Evolutionary conservation across 2,888 invertebrate species (phyloP).

Genomic region (Melinaea menophilus): DNA sequence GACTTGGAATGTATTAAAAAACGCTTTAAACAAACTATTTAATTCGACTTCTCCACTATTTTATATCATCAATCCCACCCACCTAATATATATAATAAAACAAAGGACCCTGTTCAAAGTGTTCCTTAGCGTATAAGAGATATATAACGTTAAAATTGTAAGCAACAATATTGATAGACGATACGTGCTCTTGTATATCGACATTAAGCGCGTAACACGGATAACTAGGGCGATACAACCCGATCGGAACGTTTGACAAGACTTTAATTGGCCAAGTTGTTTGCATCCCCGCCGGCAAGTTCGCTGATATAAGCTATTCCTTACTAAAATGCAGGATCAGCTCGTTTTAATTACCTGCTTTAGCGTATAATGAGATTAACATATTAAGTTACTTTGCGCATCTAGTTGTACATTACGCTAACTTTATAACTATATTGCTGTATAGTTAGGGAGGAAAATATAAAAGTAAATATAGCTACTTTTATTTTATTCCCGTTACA

Average conservation of each 20-base stretch:
- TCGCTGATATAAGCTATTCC: conserved; percentile 17
- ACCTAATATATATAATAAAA: no score
- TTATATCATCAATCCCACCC: no score
- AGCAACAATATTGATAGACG: conserved; percentile 9
- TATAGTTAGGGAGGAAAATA: no score
- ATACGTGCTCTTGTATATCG: conserved; percentile 5
- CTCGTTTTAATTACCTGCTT: conserved; percentile 24
- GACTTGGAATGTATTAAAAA: not conserved
- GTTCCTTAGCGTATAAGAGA: conserved; percentile 13
- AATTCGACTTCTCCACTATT: no score
- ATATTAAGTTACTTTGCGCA: conserved; percentile 9
- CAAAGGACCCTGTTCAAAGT: not conserved
- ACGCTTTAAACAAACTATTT: not conserved
- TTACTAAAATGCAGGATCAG: conserved; percentile 24
- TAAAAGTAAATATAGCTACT: no score
- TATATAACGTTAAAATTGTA: conserved; percentile 11
- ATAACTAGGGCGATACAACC: conserved; percentile 12
- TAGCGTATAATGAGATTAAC: conserved; percentile 20
- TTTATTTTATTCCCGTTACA: no score
- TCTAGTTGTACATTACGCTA: not conserved
- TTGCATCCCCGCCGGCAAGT: conserved; percentile 27
- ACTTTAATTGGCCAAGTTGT: conserved; percentile 32
- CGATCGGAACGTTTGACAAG: conserved; percentile 31
- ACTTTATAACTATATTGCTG: not conserved
- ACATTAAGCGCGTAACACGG: conserved; percentile 12